phyloP scores from a whole-genome alignment of 2,113 vertebrate species.

The Mastomys natalensis region DNA sequence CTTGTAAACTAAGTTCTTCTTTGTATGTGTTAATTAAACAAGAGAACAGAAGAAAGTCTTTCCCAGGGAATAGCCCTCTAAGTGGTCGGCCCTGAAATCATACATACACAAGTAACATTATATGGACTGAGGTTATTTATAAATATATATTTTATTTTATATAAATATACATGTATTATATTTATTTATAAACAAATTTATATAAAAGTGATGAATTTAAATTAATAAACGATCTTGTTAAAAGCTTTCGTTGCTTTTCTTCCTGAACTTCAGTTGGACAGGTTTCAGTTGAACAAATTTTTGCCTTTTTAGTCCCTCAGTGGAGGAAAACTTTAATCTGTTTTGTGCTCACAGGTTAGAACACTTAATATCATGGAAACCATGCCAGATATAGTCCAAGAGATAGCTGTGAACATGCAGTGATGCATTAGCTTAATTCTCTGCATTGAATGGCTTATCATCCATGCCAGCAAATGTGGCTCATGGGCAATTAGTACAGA shows the following conservation, averaged over 20 bases:
- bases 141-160: not conserved
- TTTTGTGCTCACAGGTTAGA: slow-evolving; percentile 53
- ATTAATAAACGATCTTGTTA: slow-evolving; percentile 29
- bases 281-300: slow-evolving; percentile 39
- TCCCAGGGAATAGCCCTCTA: not conserved
- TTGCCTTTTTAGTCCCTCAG: slow-evolving; percentile 39
- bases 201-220: not conserved
- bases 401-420: slow-evolving; percentile 52
- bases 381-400: not conserved
- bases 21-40: not conserved
- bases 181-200: not conserved
- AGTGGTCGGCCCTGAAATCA: not conserved
- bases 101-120: not conserved
- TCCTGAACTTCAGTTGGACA: slow-evolving; percentile 18
- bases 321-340: slow-evolving; percentile 30
- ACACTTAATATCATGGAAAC: slow-evolving; percentile 65
- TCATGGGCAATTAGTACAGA: slow-evolving; percentile 16
- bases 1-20: not conserved
- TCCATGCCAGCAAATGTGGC: not conserved
- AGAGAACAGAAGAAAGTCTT: not conserved
- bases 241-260: slow-evolving; percentile 49
- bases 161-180: not conserved
- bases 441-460: slow-evolving; percentile 15
- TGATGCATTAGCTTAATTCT: slow-evolving; percentile 58
- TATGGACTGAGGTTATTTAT: no score